Evolutionary conservation across 1,140 invertebrate species (phyloP).

Genomic region (Ptiloglossa arizonensis): DNA sequence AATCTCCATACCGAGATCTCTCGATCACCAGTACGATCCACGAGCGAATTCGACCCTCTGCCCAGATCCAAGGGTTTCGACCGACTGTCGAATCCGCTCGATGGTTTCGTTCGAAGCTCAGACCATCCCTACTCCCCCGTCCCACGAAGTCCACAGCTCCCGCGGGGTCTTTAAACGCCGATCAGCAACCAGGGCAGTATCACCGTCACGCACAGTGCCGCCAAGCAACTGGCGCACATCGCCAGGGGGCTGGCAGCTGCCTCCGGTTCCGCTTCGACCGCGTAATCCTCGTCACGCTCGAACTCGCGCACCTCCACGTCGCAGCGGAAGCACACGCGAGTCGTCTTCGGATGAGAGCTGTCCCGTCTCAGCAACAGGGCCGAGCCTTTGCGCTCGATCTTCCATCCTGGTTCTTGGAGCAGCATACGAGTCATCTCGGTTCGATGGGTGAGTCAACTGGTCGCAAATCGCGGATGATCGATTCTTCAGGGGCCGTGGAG

Average conservation of each 20-base stretch:
- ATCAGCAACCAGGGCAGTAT: conserved; percentile 79
- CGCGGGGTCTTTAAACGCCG: conserved; percentile 70
- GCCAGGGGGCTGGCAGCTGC: conserved; percentile 77
- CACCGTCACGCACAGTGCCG: conserved; percentile 79
- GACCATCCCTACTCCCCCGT: too few species aligned
- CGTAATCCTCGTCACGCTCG: conserved; percentile 78
- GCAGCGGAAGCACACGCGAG: conserved; percentile 80
- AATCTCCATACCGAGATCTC: too few species aligned
- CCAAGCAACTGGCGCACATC: conserved; percentile 79
- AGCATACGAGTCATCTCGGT: conserved; percentile 74
- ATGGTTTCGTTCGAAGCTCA: too few species aligned
- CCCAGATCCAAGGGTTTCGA: too few species aligned
- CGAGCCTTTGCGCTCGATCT: conserved; percentile 80
- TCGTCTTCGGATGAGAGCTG: conserved; percentile 71
- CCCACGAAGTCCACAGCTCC: neutral
- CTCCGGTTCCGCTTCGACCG: conserved; percentile 63
- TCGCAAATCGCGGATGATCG: neutral
- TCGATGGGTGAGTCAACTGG: neutral
- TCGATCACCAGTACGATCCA: too few species aligned
- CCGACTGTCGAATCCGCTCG: too few species aligned
- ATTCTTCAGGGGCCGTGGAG: conserved; percentile 12
- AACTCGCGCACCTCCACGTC: conserved; percentile 81
- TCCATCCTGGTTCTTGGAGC: conserved; percentile 81
- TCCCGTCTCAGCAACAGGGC: conserved; percentile 77
- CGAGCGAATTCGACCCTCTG: too few species aligned